Conservation (phyloP, 2,888 invertebrate species). For the Drosophila gaucha region DNA sequence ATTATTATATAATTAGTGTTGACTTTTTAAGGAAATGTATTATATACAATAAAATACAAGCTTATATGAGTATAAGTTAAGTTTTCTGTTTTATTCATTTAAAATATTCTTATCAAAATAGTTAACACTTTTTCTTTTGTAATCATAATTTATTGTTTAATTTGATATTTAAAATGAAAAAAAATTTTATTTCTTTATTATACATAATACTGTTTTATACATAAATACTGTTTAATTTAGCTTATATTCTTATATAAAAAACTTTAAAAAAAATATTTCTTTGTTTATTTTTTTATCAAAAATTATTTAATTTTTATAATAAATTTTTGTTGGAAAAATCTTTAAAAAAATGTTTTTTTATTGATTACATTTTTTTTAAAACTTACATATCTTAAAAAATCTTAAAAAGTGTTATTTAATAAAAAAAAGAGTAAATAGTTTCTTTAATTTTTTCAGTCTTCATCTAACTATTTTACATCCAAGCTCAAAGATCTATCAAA, state of each 20-base stretch:
- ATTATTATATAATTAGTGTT: neutral
- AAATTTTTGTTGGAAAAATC: neutral
- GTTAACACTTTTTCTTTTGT: no score
- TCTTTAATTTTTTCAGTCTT: neutral
- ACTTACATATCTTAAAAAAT: no score
- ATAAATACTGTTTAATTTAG: neutral
- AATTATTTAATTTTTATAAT: neutral
- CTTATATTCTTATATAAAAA: neutral
- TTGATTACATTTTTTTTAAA: no score
- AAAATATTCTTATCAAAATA: no score
- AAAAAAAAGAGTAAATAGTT: neutral
- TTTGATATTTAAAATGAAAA: neutral
- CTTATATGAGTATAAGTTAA: neutral
- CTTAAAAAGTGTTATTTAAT: no score
- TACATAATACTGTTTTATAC: neutral
- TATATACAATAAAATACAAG: neutral
- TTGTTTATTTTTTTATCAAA: neutral
- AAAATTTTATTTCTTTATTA: neutral
- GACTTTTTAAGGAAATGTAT: neutral
- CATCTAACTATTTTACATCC: neutral
- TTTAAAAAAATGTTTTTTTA: neutral
- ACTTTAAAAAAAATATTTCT: neutral
- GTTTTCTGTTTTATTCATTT: no score
- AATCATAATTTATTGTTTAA: no score
- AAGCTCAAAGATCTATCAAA: conserved; percentile 1